phyloP scores from a whole-genome alignment of 2,888 invertebrate species.

The Melanostoma scalare region DNA sequence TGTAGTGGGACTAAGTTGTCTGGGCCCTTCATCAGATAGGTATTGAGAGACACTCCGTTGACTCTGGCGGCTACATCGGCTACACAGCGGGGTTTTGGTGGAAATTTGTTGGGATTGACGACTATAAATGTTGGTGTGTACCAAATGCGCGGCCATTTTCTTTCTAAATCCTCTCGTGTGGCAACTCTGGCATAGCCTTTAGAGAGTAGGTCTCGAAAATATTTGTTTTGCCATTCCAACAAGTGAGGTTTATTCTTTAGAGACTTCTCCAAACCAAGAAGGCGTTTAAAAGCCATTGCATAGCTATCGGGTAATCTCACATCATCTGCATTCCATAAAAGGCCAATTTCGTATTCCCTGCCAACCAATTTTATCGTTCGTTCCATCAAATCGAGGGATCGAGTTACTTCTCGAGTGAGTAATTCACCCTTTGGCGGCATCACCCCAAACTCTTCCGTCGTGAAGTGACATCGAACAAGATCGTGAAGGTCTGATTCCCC shows the following conservation, averaged over 20 bases:
- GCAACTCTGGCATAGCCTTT: conserved; percentile 52
- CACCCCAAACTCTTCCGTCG: conserved; percentile 5
- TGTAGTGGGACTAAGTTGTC: conserved; percentile 41
- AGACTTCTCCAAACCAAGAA: conserved; percentile 44
- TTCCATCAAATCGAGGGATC: conserved; percentile 16
- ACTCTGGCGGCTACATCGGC: conserved; percentile 52
- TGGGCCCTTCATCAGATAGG: conserved; percentile 1
- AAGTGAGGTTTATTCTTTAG: conserved; percentile 43
- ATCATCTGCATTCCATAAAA: conserved; percentile 1
- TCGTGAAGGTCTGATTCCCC: conserved; percentile 8
- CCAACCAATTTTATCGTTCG: conserved; percentile 12
- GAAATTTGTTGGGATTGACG: conserved; percentile 39
- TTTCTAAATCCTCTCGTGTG: conserved; percentile 28
- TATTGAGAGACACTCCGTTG: conserved; percentile 27
- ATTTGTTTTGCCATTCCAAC: not conserved
- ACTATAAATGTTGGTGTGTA: conserved; percentile 74
- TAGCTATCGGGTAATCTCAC: conserved; percentile 41
- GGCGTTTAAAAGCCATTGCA: conserved; percentile 39
- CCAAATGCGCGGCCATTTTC: conserved; percentile 62
- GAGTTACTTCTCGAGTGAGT: conserved; percentile 10
- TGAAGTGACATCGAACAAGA: not conserved
- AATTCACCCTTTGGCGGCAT: conserved; percentile 2
- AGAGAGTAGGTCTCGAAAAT: conserved; percentile 36
- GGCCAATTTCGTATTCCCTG: conserved; percentile 1
- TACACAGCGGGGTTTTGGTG: conserved; percentile 48